These are phyloP conservation scores for Glaucidium brasilianum DNA, from an alignment of 2,113 vertebrate genomes.

Conservation along the genomic window DNA sequence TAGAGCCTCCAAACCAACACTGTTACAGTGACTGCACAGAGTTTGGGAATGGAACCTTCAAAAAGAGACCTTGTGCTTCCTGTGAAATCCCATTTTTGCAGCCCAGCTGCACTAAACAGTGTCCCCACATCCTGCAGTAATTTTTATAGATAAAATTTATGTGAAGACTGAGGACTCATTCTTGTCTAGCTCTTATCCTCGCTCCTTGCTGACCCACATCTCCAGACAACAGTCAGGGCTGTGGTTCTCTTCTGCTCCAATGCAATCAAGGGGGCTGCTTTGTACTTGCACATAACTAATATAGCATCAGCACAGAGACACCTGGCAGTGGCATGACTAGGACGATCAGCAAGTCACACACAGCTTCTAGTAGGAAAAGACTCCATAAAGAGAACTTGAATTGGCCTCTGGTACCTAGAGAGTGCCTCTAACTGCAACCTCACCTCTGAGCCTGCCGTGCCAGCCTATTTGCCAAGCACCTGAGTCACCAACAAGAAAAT, in stretches of 20 bases:
- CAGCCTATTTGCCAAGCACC: background rate
- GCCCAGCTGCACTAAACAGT: fast-evolving
- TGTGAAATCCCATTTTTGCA: background rate
- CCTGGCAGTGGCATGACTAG: background rate
- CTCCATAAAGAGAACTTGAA: background rate
- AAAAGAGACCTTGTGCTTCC: background rate
- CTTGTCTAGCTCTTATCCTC: background rate
- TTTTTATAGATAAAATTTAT: background rate
- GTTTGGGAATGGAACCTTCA: background rate
- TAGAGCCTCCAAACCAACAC: background rate
- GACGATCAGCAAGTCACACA: background rate
- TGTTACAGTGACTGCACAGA: fast-evolving
- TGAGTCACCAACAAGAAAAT: background rate
- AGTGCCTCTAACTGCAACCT: background rate
- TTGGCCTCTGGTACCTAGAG: background rate
- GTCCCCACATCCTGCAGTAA: background rate
- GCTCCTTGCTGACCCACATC: background rate
- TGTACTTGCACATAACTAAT: background rate
- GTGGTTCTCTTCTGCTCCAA: background rate
- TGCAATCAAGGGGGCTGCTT: background rate
- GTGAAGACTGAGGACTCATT: background rate
- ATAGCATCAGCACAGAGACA: background rate
- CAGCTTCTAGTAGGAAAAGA: background rate
- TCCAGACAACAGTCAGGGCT: background rate
- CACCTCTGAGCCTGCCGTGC: fast-evolving